Evolutionary conservation across 2,888 invertebrate genomes (phyloP), one percentile per base, ranked within the genome.

Genomic region (Dryobotodes eremita): DNA sequence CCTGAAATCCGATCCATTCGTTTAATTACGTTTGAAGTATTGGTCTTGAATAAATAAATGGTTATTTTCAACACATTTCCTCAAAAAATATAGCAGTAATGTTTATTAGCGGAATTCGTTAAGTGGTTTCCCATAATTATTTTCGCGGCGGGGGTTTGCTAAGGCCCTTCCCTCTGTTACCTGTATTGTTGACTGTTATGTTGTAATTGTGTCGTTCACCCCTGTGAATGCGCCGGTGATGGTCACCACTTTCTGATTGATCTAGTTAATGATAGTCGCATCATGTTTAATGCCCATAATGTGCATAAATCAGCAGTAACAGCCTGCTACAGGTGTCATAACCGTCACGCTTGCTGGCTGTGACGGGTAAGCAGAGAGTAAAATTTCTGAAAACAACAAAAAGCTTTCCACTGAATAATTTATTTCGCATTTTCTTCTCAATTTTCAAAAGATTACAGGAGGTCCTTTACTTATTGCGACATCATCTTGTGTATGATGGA

Each of bases 171-270:
- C 31, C 31, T 36, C 31, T 36, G 31, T 36, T n/a, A n/a, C 31
- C 31, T 36, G 31, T 36, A 3, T 36, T 36, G 31, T 36, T 36
- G 31, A 36, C 31, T 36, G 31, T 36, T 36, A 3, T 36, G 31
- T 2, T 36, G 31, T 36, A 2, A 3, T 36, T 36, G 31, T 36
- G 31, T 36, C 31, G 31, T 36, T 36, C 31, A 36, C 31, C 31
- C 3, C 31, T 36, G 36, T 71, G 71, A 76, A 76, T n/a, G 71
- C 23, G n/a, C 76, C 26, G 26, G 65, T 55, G 59, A 77, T 64
- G 26, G 17, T 13, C 71, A 26, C 23, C 36, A 73, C 79, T 78
- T 83, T 83, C 79, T 71, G 70, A 65, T 78, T 53, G 64, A 73
- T 83, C 78, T 69, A 36, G 20, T n/a, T 59, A 46, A 59, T 55